phyloP scores from a whole-genome alignment of 2,113 vertebrate genomes.

The Syrrhaptes paradoxus region DNA sequence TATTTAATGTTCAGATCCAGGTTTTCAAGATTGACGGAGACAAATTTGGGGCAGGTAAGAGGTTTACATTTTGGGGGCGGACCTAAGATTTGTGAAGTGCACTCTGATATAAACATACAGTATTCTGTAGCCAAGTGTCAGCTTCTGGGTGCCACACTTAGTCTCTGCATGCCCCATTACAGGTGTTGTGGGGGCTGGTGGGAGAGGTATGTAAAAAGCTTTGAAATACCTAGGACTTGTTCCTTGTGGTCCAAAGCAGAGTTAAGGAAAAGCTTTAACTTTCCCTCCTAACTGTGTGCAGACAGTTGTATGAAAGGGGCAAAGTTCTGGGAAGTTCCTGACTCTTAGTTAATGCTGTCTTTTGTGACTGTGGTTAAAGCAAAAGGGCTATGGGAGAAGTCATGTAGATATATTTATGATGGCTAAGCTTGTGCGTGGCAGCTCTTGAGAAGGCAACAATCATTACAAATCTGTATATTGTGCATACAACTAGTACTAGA shows the following conservation, averaged over 20 bases:
- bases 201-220: background rate
- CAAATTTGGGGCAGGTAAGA: constrained; percentile 89
- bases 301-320: background rate
- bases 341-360: background rate
- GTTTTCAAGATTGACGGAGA: constrained; percentile 83
- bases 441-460: background rate
- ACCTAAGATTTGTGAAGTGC: background rate
- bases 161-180: background rate
- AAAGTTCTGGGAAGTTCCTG: background rate
- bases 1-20: constrained; percentile 88
- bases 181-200: background rate
- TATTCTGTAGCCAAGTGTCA: background rate
- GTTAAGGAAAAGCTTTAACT: background rate
- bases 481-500: background rate
- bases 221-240: background rate
- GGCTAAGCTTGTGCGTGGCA: background rate
- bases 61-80: background rate
- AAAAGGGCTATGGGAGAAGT: background rate
- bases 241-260: background rate
- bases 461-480: background rate
- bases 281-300: background rate
- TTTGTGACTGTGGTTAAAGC: background rate
- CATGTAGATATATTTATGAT: rapidly evolving
- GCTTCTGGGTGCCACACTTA: background rate
- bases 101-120: background rate